Conservation (phyloP, 2,113 vertebrate species). For the Trochalopteron elliotii region DNA sequence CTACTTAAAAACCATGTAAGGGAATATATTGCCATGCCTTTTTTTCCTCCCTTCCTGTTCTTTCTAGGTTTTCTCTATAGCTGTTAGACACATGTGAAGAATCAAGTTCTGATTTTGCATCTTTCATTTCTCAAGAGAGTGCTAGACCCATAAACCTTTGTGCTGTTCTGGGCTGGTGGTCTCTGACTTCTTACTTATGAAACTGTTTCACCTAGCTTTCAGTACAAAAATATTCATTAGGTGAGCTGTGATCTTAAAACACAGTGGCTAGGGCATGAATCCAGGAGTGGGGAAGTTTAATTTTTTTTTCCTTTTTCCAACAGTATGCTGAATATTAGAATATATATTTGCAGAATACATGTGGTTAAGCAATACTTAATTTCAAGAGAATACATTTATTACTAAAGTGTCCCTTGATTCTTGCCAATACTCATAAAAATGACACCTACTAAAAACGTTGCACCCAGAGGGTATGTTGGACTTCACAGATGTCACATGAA, state of each 20-base stretch:
- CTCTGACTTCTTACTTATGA: neutral
- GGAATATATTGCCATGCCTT: neutral
- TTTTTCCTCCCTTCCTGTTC: fast-evolving
- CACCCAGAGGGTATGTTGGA: neutral
- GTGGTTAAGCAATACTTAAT: neutral
- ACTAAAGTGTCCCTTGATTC: neutral
- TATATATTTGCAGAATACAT: neutral
- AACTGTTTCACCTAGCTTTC: neutral
- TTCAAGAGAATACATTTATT: neutral
- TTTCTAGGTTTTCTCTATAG: neutral
- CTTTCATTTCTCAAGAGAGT: neutral
- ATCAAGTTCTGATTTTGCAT: neutral
- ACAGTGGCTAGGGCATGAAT: neutral
- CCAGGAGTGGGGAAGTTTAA: neutral
- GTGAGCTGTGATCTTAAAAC: neutral
- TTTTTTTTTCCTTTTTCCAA: neutral
- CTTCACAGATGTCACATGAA: neutral
- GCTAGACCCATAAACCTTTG: neutral
- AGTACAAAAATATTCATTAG: neutral
- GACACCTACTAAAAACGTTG: neutral
- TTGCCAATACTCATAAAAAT: conserved; percentile 4
- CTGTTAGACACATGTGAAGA: neutral
- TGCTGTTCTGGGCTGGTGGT: neutral
- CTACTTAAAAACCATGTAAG: neutral
- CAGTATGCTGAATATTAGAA: neutral